A percentile compares a stretch with the other conserved stretches of the same genome.
These are phyloP conservation scores for Calidris pygmaea DNA, from an alignment of 2,113 vertebrate species.

Conservation along the genomic window DNA sequence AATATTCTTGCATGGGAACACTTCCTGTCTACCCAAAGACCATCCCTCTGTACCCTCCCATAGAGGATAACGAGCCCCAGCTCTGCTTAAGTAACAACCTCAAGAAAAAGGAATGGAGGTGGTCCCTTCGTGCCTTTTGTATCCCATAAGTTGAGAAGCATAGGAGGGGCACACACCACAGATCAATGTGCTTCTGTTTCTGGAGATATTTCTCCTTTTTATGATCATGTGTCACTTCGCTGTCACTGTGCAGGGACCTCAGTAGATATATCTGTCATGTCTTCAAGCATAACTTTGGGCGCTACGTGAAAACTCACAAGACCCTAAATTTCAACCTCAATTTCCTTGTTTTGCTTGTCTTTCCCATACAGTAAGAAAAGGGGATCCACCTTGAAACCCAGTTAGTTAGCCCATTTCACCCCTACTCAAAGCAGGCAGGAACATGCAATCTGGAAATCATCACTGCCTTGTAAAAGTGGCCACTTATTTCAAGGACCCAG, in stretches of 20 bases:
- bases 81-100: not conserved
- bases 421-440: not conserved
- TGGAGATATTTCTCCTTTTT: not conserved
- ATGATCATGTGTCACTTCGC: not conserved
- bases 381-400: not conserved
- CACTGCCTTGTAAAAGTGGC: not conserved
- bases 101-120: not conserved
- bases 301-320: not conserved
- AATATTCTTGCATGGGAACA: not conserved
- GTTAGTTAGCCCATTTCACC: accelerated
- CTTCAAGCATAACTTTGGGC: not conserved
- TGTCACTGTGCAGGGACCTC: not conserved
- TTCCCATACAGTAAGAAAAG: not conserved
- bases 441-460: not conserved
- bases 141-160: not conserved
- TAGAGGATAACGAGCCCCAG: not conserved
- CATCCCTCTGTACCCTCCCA: not conserved
- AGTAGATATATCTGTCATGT: accelerated
- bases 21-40: not conserved
- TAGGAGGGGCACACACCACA: accelerated
- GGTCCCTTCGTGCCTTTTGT: not conserved
- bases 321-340: not conserved
- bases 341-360: not conserved
- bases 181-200: not conserved
- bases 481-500: not conserved